A percentile compares a stretch with the other conserved stretches of the same genome.
phyloP scores from a whole-genome alignment of 2,797 vertebrate genomes.

The Anolis apletophallus region DNA sequence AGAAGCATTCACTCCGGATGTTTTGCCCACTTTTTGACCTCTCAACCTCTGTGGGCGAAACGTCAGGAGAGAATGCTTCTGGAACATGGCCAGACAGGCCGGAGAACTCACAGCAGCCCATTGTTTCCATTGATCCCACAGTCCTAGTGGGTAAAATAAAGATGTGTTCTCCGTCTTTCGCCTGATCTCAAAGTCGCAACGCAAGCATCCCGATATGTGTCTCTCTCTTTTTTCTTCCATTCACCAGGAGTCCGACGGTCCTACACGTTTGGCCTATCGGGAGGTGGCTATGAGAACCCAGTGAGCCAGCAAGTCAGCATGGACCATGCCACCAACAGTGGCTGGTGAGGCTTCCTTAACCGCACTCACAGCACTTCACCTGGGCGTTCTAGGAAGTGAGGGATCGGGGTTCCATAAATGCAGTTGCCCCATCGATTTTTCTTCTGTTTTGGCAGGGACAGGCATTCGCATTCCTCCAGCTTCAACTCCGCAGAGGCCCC shows the following conservation, averaged over 20 bases:
- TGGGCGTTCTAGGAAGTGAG: no score
- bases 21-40: no score
- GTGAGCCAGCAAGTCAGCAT: slow-evolving; percentile 74
- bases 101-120: no score
- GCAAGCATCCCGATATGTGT: no score
- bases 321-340: slow-evolving; percentile 67
- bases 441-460: slow-evolving; percentile 78
- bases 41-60: no score
- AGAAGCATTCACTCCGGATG: no score
- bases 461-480: slow-evolving; percentile 92
- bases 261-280: slow-evolving; percentile 89
- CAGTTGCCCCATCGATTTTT: not conserved
- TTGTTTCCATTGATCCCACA: no score
- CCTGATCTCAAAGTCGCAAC: not conserved
- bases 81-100: no score
- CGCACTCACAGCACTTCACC: accelerated
- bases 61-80: no score
- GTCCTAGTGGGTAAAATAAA: not conserved
- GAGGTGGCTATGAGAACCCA: slow-evolving; percentile 92
- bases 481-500: slow-evolving; percentile 91
- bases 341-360: slow-evolving; percentile 63
- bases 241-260: slow-evolving; percentile 88
- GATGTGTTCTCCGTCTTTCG: no score
- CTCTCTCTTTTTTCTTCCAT: no score
- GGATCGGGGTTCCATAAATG: not conserved